A percentile compares a stretch with the other conserved stretches of the same genome.
Conservation (phyloP, 2,797 vertebrate species). For the Petrocephalus schoutedeni region DNA sequence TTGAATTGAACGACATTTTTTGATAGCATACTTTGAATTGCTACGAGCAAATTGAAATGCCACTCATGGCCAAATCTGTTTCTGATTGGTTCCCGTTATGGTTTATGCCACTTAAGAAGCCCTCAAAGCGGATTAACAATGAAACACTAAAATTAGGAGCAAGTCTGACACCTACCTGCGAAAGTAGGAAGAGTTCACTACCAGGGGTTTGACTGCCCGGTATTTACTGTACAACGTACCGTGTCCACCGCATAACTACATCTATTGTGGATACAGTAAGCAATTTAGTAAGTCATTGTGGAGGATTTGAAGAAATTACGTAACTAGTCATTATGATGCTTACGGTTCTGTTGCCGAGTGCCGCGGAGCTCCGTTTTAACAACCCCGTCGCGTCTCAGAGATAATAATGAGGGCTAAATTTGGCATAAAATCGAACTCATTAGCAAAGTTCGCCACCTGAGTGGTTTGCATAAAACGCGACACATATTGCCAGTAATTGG, state of each 20-base stretch:
- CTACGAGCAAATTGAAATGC: conserved; percentile 45
- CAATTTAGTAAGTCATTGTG: conserved; percentile 58
- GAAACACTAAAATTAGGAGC: conserved; percentile 75
- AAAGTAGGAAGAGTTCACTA: conserved; percentile 72
- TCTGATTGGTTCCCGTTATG: not conserved
- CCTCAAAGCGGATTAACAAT: conserved; percentile 49
- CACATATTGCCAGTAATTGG: conserved; percentile 85
- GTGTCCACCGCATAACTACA: not conserved
- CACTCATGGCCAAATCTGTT: conserved; percentile 40
- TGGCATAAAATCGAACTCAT: conserved; percentile 99
- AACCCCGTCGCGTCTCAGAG: conserved; percentile 72
- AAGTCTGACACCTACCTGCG: conserved; percentile 99
- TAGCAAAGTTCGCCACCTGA: conserved; percentile 90
- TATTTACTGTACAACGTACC: not conserved
- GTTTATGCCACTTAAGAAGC: conserved; percentile 49
- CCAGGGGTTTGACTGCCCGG: conserved; percentile 14
- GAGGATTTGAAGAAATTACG: conserved; percentile 57
- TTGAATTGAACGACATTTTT: conserved; percentile 38
- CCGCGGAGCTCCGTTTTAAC: conserved; percentile 61
- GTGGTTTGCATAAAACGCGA: conserved; percentile 89
- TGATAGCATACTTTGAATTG: conserved; percentile 52
- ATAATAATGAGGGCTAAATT: conserved; percentile 89
- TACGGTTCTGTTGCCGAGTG: conserved; percentile 44
- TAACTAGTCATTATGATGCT: not conserved
- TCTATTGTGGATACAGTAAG: conserved; percentile 20